phyloP scores from a whole-genome alignment of 2,113 vertebrate species.

The Tympanuchus pallidicinctus region DNA sequence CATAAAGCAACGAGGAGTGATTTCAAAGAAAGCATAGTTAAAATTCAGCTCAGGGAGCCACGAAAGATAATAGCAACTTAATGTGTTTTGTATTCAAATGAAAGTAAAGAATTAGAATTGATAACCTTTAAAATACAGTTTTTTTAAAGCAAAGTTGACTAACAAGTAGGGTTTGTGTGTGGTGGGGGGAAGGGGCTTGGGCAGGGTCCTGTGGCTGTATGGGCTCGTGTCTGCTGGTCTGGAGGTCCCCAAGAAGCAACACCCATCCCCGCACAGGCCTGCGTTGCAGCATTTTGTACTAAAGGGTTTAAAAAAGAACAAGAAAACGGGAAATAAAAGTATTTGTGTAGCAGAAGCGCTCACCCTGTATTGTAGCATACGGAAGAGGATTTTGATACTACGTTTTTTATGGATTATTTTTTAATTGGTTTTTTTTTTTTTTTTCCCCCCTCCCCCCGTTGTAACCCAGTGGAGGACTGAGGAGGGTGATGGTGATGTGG shows the following conservation, averaged over 20 bases:
- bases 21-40: slow-evolving; percentile 58
- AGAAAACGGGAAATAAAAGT: slow-evolving; percentile 58
- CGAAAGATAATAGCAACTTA: slow-evolving; percentile 75
- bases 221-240: slow-evolving; percentile 40
- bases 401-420: slow-evolving; percentile 79
- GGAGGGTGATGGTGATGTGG: background rate
- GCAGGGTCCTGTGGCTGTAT: slow-evolving; percentile 17
- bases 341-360: slow-evolving; percentile 74
- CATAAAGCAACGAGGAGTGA: slow-evolving; percentile 54
- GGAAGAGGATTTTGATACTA: slow-evolving; percentile 77
- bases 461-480: slow-evolving; percentile 25
- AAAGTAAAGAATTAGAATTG: slow-evolving; percentile 79
- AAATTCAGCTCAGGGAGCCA: slow-evolving; percentile 82
- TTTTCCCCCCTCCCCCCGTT: slow-evolving; percentile 6
- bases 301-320: background rate
- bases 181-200: background rate
- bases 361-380: slow-evolving; percentile 69
- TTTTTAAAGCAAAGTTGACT: slow-evolving; percentile 62
- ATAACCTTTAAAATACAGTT: slow-evolving; percentile 74
- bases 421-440: slow-evolving; percentile 33
- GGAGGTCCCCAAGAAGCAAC: background rate
- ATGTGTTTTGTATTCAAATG: slow-evolving; percentile 79
- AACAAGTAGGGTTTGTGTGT: slow-evolving; percentile 56
- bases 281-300: slow-evolving; percentile 49
- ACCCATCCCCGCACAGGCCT: slow-evolving; percentile 9